Evolutionary conservation across 2,888 invertebrate species (phyloP).

Genomic region (Endomychus coccineus): DNA sequence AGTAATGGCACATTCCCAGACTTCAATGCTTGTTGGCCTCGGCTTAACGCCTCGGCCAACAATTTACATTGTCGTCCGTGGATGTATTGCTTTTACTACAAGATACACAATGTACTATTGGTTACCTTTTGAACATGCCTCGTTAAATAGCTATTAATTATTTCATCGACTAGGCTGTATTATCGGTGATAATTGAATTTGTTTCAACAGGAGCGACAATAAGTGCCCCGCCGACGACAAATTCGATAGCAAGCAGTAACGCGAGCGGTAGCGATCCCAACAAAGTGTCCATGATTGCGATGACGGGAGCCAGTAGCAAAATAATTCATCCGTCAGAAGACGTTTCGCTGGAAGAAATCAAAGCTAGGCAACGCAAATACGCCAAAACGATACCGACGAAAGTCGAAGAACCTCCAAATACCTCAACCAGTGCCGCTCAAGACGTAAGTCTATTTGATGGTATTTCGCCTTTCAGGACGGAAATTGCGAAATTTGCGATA

Average conservation of each 20-base stretch:
- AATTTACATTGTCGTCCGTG: too few relatives aligned
- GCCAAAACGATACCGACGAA: slow-evolving; percentile 35
- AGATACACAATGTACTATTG: too few relatives aligned
- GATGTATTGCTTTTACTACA: too few relatives aligned
- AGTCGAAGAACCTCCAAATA: slow-evolving; percentile 35
- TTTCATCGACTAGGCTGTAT: too few relatives aligned
- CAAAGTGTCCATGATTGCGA: slow-evolving; percentile 56
- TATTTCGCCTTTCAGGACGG: too few relatives aligned
- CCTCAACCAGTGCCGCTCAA: slow-evolving; percentile 34
- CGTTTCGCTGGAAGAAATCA: slow-evolving; percentile 79
- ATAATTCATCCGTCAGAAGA: slow-evolving; percentile 93
- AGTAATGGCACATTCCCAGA: too few relatives aligned
- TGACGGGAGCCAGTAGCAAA: slow-evolving; percentile 78
- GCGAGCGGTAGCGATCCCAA: slow-evolving; percentile 23
- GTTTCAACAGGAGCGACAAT: slow-evolving; percentile 67
- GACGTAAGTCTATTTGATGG: slow-evolving; percentile 33
- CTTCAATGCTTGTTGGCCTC: too few relatives aligned
- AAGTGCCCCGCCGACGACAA: slow-evolving; percentile 63
- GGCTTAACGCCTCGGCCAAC: too few relatives aligned
- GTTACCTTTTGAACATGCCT: too few relatives aligned
- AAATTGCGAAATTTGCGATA: too few relatives aligned
- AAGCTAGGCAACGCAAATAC: slow-evolving; percentile 64
- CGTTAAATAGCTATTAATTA: too few relatives aligned
- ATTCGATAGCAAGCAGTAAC: slow-evolving; percentile 34
- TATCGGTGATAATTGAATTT: too few relatives aligned